A percentile compares a stretch with the other conserved stretches of the same genome.
Evolutionary conservation across 2,113 vertebrate genomes (phyloP).

Genomic region (Halcyon senegalensis): DNA sequence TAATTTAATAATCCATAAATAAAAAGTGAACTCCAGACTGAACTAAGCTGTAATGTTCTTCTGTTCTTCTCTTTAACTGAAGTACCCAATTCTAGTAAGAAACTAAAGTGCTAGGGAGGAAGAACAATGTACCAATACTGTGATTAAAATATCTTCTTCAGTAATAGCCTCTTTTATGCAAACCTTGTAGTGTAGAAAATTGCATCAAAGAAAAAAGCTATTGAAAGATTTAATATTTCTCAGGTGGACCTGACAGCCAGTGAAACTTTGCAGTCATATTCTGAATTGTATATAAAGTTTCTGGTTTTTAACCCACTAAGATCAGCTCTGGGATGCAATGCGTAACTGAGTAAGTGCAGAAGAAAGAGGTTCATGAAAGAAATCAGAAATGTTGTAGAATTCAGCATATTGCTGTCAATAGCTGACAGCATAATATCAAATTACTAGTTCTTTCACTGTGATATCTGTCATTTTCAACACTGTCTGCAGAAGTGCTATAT

Average conservation of each 20-base stretch:
- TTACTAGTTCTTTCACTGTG: neutral
- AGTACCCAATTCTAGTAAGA: neutral
- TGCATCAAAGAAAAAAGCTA: neutral
- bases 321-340: neutral
- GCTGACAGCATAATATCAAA: too few relatives aligned
- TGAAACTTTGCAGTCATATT: neutral
- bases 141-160: neutral
- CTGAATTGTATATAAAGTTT: neutral
- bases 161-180: neutral
- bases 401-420: neutral
- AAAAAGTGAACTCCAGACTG: neutral
- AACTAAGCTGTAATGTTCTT: neutral
- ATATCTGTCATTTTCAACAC: neutral
- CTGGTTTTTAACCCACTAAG: neutral
- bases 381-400: neutral
- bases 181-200: neutral
- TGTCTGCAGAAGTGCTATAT: accelerated
- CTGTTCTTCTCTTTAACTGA: neutral
- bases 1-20: neutral
- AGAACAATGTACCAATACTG: neutral
- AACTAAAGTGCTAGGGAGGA: neutral
- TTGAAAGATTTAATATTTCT: neutral
- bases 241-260: neutral
- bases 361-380: neutral
- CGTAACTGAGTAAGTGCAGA: neutral